Percentiles rank a stretch among this genome's conserved stretches.
phyloP scores from a whole-genome alignment of 2,797 vertebrate species.

The Melanotaenia pygmaea region DNA sequence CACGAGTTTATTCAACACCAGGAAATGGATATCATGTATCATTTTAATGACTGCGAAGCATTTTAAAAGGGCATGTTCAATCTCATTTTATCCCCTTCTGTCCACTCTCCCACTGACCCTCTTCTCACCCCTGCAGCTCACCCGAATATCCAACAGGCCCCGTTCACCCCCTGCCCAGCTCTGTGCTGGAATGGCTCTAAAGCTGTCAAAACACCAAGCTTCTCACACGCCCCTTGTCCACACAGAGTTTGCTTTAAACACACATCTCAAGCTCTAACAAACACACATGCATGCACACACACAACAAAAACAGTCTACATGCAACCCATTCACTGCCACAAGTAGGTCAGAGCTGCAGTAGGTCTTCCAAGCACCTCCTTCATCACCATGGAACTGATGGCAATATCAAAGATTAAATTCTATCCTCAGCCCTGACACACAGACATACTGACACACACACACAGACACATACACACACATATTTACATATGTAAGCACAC shows the following conservation, averaged over 20 bases:
- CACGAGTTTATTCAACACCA: slow-evolving; percentile 26
- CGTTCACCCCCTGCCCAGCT: slow-evolving; percentile 58
- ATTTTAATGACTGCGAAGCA: slow-evolving; percentile 28
- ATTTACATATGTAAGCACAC: slow-evolving; percentile 17
- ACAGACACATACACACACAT: slow-evolving; percentile 21
- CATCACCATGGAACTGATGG: slow-evolving; percentile 68
- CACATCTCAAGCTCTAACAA: slow-evolving; percentile 46
- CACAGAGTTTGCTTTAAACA: slow-evolving; percentile 62
- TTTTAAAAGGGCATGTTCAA: slow-evolving; percentile 35
- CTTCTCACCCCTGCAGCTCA: slow-evolving; percentile 54
- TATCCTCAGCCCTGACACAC: slow-evolving; percentile 47
- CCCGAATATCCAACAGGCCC: slow-evolving; percentile 61
- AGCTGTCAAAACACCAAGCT: slow-evolving; percentile 82
- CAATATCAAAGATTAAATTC: slow-evolving; percentile 77
- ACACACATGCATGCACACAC: slow-evolving; percentile 48
- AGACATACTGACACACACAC: slow-evolving; percentile 31
- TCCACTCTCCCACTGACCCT: slow-evolving; percentile 58
- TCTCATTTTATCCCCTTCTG: slow-evolving; percentile 39
- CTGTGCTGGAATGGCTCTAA: slow-evolving; percentile 72
- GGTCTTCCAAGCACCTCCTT: slow-evolving; percentile 72
- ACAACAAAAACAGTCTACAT: slow-evolving; percentile 52
- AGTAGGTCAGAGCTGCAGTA: slow-evolving; percentile 83
- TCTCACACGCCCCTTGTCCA: slow-evolving; percentile 75
- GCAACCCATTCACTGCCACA: slow-evolving; percentile 65
- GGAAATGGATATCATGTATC: slow-evolving; percentile 32